Evolutionary conservation across 2,113 vertebrate genomes (phyloP).

Genomic region (Periophthalmus modestus): DNA sequence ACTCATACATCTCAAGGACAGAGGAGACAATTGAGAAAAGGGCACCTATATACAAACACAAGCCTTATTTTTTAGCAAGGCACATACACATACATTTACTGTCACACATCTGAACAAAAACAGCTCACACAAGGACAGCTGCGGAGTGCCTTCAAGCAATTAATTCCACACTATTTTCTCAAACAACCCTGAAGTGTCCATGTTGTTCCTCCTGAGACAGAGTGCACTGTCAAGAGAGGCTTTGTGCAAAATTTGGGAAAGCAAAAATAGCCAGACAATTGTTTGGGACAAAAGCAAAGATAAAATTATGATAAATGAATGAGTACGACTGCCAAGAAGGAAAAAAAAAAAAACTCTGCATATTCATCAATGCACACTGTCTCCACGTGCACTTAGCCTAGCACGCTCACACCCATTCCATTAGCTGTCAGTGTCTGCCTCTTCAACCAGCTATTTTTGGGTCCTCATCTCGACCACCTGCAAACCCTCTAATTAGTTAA

Average conservation of each 20-base stretch:
- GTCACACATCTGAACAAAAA: not conserved
- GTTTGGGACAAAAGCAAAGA: not conserved
- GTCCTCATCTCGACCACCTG: slow-evolving; percentile 74
- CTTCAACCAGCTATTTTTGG: slow-evolving; percentile 71
- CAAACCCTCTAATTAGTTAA: slow-evolving; percentile 79
- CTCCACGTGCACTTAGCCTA: slow-evolving; percentile 14
- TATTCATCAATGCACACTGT: not conserved
- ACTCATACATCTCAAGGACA: slow-evolving; percentile 64
- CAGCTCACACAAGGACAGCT: not conserved
- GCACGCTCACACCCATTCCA: slow-evolving; percentile 3
- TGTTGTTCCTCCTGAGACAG: slow-evolving; percentile 27
- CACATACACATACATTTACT: slow-evolving; percentile 10
- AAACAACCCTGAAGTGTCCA: slow-evolving; percentile 23
- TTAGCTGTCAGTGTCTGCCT: slow-evolving; percentile 41
- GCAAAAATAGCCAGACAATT: slow-evolving; percentile 37
- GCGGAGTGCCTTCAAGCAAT: slow-evolving; percentile 4
- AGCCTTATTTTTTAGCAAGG: not conserved
- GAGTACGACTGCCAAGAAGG: not conserved
- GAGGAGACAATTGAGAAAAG: slow-evolving; percentile 57
- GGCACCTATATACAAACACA: slow-evolving; percentile 30
- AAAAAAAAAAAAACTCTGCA: not conserved
- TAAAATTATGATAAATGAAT: not conserved
- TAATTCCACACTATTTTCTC: slow-evolving; percentile 25
- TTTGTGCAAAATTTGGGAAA: slow-evolving; percentile 32
- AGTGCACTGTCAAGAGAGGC: slow-evolving; percentile 1